Evolutionary conservation across 2,888 invertebrate genomes (phyloP).

Genomic region (Eumacrocentrus americanus): DNA sequence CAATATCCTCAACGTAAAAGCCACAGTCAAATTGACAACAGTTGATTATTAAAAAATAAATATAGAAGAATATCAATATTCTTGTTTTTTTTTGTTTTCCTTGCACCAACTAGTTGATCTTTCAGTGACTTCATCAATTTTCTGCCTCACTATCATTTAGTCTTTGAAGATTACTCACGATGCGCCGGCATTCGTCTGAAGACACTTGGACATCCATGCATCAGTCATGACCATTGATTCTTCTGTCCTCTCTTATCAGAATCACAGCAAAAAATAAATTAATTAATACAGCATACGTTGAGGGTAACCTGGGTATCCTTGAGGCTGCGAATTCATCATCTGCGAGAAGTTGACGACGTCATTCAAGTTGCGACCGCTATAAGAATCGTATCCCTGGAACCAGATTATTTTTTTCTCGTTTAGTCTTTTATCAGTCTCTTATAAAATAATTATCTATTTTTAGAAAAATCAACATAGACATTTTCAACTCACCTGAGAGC

Average conservation of each 20-base stretch:
- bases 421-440: background rate
- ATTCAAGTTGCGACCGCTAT: slow-evolving; percentile 42
- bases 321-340: slow-evolving; percentile 48
- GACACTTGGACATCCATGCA: background rate
- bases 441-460: background rate
- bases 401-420: too few relatives aligned
- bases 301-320: slow-evolving; percentile 49
- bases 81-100: too few relatives aligned
- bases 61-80: too few relatives aligned
- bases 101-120: too few relatives aligned
- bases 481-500: slow-evolving; percentile 48
- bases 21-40: too few relatives aligned
- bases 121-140: too few relatives aligned
- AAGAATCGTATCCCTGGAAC: slow-evolving; percentile 51
- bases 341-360: slow-evolving; percentile 45
- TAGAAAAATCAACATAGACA: background rate
- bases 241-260: background rate
- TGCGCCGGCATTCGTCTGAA: too few relatives aligned
- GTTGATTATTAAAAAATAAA: too few relatives aligned
- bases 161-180: too few relatives aligned
- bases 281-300: slow-evolving; percentile 51
- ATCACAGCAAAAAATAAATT: background rate
- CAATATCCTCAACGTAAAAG: background rate
- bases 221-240: too few relatives aligned
- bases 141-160: too few relatives aligned